Base-by-base conservation (phyloP, 2,113 vertebrate genomes). In the Gymnarchus niloticus region DNA sequence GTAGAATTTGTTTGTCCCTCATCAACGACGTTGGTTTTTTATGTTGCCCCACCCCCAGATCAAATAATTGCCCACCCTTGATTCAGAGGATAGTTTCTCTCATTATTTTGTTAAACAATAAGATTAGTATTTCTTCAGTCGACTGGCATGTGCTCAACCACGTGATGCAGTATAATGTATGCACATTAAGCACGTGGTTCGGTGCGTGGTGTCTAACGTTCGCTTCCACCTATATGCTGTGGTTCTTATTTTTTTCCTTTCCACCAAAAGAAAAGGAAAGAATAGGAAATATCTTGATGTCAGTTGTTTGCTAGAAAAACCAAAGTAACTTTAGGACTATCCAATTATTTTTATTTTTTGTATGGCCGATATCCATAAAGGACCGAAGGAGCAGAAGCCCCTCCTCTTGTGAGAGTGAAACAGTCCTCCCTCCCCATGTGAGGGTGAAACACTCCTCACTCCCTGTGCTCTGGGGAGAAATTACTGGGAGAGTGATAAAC, bases 401-500 rank as follows among this genome's bases (percentile, higher is more conserved):
- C 89, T 88, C 90, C 82, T 76, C 92, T 89, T 90, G 87, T 88
- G 57, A 86, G 89, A 88, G 90, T 89, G 86, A 49, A 65, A 76
- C 87, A 59, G 69, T 33, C 73, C 19, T 37, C 37, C 52, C 52
- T 54, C 14, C 59, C 9, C 59, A 1, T 23, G 6, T 6, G 57
- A 86, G 89, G 88, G 90, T 89, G 86, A 49, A 65, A 76, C 87
- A 59, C 69, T 33, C 73, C 19, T 37, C 37, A 6, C 80, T 28
- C 54, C 46, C 44, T 88, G 85, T 54, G 84, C 87, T 80, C 90
- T 85, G 89, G 89, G 88, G 88, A 86, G 54, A 84, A 89, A 76
- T 83, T 49, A 77, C 80, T 86, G 87, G 89, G 91, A 93, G 90
- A 83, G 82, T 85, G 86, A 90, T 93, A 87, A 90, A 87, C 76